Base-by-base conservation (phyloP, 30 jellyfish, hydroid and myxozoan species). In the Sanderia malayensis region DNA sequence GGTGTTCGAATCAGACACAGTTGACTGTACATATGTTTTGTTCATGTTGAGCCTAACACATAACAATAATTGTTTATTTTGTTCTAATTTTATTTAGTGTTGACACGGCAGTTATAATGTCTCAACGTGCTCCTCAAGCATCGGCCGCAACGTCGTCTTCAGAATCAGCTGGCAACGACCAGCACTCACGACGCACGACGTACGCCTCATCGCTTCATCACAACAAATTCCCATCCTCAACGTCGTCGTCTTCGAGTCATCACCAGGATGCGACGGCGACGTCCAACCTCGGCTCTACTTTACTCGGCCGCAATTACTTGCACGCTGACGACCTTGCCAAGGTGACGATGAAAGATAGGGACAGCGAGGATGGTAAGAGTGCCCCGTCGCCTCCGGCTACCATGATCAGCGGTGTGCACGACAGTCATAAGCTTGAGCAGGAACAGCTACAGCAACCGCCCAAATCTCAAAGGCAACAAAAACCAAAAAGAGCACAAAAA, bases 351-450 rank as follows among this genome's bases (percentile, higher is more conserved):
- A 46, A 60, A 10, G 28, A 22, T 10, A 58, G 29, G 7, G 67
- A 52, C 0, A 37, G 74, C 46, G 88, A 77, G 72, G 26, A 45
- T 10, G 47, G 24, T n/a, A 66, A 70, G 25, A 71, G 65, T 11
- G 6, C 67, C n/a, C n/a, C n/a, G n/a, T n/a, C n/a, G 62, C 21
- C 79, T 2, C 19, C 80, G 1, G 62, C 79, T 34, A 92, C 97
- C 0, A 78, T 89, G 76, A 76, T 89, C 44, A 72, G 96, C 27
- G 97, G 97, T 6, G 79, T 89, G 7, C 94, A 94, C 22, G 97
- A 89, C 46, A 89, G 97, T 85, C 97, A 83, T 58, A 89, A 70
- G 73, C 86, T 89, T 26, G 97, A 89, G 58, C 95, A 82, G 49
- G 97, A 89, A 61, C 97, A 82, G 44, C 46, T 88, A 31, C 94